A percentile compares a stretch with the other conserved stretches of the same genome.
Evolutionary conservation across 2,888 invertebrate species (phyloP).

Genomic region (Tenthredo scrophulariae): DNA sequence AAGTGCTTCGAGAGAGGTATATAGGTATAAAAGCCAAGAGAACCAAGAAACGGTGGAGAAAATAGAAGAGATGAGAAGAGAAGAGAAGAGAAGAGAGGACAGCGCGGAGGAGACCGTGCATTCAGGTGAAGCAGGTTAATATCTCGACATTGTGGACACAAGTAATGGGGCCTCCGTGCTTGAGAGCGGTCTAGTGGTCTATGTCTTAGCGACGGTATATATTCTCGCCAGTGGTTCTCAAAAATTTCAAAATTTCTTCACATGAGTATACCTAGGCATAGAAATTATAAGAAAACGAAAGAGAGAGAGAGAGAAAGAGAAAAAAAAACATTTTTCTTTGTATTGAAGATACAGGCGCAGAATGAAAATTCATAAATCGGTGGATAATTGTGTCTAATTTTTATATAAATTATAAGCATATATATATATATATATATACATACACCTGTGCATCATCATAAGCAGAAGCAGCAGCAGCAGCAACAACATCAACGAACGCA

Average conservation of each 20-base stretch:
- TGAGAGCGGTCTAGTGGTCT: conserved; percentile 65
- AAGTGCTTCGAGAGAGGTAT: conserved; percentile 62
- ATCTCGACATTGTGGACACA: conserved; percentile 75
- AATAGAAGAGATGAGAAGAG: conserved; percentile 1
- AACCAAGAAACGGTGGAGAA: conserved; percentile 57
- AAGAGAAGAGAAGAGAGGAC: conserved; percentile 35
- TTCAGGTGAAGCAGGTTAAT: conserved; percentile 73
- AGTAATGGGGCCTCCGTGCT: conserved; percentile 71
- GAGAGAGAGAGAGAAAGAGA: too few relatives aligned
- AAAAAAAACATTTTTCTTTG: too few relatives aligned
- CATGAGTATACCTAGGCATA: not conserved
- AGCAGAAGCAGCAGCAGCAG: not conserved
- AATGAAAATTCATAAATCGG: not conserved
- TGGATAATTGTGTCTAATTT: not conserved
- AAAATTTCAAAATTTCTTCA: not conserved
- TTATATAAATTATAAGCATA: not conserved
- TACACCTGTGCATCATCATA: not conserved
- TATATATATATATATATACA: not conserved
- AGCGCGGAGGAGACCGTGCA: conserved; percentile 57
- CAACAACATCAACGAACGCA: conserved; percentile 17
- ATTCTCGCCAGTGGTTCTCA: conserved; percentile 57
- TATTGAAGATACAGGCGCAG: not conserved
- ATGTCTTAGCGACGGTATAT: conserved; percentile 57
- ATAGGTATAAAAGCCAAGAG: not conserved
- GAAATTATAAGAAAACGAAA: not conserved